Evolutionary conservation across 2,113 vertebrate species (phyloP), one percentile per base, ranked within the genome.

Genomic region (Anolis sagrei): DNA sequence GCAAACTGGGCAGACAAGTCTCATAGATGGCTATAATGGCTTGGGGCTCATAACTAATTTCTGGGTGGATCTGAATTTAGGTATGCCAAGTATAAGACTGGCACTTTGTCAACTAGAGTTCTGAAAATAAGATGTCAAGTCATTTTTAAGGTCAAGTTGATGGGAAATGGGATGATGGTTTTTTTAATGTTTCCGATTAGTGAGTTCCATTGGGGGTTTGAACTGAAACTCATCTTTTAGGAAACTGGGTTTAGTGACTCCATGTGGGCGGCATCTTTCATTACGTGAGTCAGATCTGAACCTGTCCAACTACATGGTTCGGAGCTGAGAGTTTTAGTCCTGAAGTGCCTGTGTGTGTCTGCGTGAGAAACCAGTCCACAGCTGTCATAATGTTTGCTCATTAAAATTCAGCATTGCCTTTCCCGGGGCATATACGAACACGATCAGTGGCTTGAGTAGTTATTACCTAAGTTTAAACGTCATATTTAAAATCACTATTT

Each of bases 261-360:
- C 58, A 11, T 27, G 77, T 86, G 77, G 32, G 8, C 61, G 73
- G 78, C 61, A 69, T 79, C 1, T 68, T 84, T 83, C 1, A 48
- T 48, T 69, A 19, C 76, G 39, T 90, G 82, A 91, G 32, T 87
- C 81, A 81, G 44, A 84, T 75, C 83, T 1, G 29, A 88, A 84
- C 82, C 80, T 90, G 89, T 92, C 90, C 61, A 54, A 76, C 85
- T 83, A 34, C 79, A 7, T 16, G n/a, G 18, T 79, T 44, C 73
- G 49, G 58, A 48, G 70, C 44, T 36, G 39, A 79, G 32, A 70
- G 82, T 18, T 36, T 21, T 72, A 18, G 54, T 81, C n/a, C 77
- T 61, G 48, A 54, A 78, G 7, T 44, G 23, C 34, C 7, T 44
- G 58, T 58, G 25, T 72, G 76, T 62, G 74, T 75, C 48, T 29